Percentiles rank a stretch among this genome's conserved stretches.
Evolutionary conservation across 2,113 vertebrate species (phyloP).

Genomic region (Corythornis cristatus): DNA sequence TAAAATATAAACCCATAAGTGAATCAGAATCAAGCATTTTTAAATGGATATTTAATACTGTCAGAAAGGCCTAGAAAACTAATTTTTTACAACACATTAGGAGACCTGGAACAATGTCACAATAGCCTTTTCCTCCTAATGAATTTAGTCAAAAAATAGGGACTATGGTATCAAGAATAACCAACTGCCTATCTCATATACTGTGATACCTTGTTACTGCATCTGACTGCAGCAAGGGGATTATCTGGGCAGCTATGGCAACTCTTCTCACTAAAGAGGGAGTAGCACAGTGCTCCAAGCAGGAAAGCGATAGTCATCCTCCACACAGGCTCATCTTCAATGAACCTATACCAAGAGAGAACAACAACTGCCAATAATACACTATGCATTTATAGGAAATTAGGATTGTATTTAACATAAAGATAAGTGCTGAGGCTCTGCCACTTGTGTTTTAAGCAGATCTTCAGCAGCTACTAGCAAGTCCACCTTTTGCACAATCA

Average conservation of each 20-base stretch:
- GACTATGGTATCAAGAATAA: neutral
- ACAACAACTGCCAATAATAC: neutral
- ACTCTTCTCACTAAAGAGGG: neutral
- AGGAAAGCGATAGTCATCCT: neutral
- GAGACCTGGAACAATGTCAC: neutral
- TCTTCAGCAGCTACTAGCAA: neutral
- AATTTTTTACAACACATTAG: constrained; percentile 2
- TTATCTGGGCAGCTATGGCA: neutral
- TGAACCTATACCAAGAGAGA: neutral
- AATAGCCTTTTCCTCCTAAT: neutral
- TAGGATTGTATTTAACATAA: neutral
- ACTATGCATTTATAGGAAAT: neutral
- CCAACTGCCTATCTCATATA: neutral
- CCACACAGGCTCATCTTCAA: neutral
- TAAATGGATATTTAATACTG: constrained; percentile 15
- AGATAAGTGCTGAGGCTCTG: neutral
- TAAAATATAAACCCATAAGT: constrained; percentile 28
- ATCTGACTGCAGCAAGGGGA: neutral
- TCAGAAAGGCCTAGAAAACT: neutral
- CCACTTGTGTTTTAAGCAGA: neutral
- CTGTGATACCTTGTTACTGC: neutral
- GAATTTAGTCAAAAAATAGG: neutral
- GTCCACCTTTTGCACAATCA: neutral
- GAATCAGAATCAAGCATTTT: neutral
- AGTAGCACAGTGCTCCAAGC: neutral